Conservation (phyloP, 1,140 invertebrate genomes). For the Coboldia fuscipes region DNA sequence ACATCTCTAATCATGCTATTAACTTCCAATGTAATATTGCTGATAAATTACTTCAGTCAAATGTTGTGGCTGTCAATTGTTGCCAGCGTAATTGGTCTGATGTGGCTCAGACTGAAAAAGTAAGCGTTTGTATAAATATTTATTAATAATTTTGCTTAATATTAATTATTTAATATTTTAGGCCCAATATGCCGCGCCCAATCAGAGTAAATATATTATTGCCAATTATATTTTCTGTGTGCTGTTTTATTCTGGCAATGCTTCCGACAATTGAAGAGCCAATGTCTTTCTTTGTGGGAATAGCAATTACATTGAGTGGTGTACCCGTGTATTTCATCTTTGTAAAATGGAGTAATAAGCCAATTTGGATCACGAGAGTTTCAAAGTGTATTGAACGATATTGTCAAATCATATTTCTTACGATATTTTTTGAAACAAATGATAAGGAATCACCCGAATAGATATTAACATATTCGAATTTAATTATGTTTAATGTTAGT, state of each 20-base stretch:
- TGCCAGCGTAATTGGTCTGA: conserved; percentile 50
- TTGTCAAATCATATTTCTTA: conserved; percentile 17
- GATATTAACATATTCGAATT: too few species aligned
- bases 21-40: conserved; percentile 40
- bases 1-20: conserved; percentile 49
- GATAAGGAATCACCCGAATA: too few species aligned
- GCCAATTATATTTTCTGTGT: conserved; percentile 63
- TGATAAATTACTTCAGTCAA: conserved; percentile 65
- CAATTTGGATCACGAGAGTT: conserved; percentile 11
- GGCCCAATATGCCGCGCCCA: conserved; percentile 53
- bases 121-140: conserved; percentile 5
- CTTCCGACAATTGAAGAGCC: conserved; percentile 59
- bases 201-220: conserved; percentile 61
- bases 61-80: conserved; percentile 59
- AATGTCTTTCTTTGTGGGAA: conserved; percentile 60
- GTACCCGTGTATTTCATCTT: conserved; percentile 81
- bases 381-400: conserved; percentile 13
- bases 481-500: too few species aligned
- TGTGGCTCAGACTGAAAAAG: conserved; percentile 46
- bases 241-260: conserved; percentile 63
- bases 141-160: neutral
- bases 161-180: conserved; percentile 5
- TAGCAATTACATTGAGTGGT: conserved; percentile 64
- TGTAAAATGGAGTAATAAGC: conserved; percentile 68
- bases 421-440: conserved; percentile 14